These are phyloP conservation scores for Leptosomus discolor DNA, from an alignment of 2,113 vertebrate species.

Conservation along the genomic window DNA sequence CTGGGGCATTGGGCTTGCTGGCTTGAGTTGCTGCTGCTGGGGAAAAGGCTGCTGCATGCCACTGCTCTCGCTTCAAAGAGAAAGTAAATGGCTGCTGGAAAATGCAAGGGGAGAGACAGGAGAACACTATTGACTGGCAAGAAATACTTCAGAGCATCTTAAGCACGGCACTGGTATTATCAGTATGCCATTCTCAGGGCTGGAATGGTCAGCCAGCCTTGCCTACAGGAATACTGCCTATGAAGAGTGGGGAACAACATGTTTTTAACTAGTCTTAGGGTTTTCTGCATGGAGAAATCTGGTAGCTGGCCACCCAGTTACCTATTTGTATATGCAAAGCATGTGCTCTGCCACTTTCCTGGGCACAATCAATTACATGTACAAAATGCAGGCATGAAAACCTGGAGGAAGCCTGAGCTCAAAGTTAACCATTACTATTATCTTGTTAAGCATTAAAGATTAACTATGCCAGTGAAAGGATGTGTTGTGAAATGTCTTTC, in stretches of 20 bases:
- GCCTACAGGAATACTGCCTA: neutral
- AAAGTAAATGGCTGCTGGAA: conserved; percentile 9
- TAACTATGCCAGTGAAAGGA: neutral
- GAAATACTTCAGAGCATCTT: neutral
- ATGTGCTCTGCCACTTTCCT: neutral
- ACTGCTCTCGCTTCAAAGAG: neutral
- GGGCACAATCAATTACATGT: neutral
- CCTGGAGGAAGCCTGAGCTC: neutral
- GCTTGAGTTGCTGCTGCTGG: neutral
- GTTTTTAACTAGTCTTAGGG: neutral
- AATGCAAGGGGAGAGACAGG: neutral
- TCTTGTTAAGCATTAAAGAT: conserved; percentile 48
- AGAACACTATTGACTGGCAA: neutral
- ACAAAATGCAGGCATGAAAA: conserved; percentile 17
- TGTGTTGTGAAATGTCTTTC: conserved; percentile 12
- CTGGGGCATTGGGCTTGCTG: neutral
- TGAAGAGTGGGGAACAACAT: neutral
- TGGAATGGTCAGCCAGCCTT: neutral
- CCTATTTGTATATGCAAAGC: conserved; percentile 2
- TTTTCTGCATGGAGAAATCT: neutral
- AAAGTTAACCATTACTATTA: conserved; percentile 24
- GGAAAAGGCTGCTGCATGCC: neutral
- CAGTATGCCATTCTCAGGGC: neutral
- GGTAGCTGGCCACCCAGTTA: neutral
- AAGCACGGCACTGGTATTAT: neutral